A percentile compares a stretch with the other conserved stretches of the same genome.
These are phyloP conservation scores for Eilema caniola DNA, from an alignment of 2,888 invertebrate species.

Conservation along the genomic window DNA sequence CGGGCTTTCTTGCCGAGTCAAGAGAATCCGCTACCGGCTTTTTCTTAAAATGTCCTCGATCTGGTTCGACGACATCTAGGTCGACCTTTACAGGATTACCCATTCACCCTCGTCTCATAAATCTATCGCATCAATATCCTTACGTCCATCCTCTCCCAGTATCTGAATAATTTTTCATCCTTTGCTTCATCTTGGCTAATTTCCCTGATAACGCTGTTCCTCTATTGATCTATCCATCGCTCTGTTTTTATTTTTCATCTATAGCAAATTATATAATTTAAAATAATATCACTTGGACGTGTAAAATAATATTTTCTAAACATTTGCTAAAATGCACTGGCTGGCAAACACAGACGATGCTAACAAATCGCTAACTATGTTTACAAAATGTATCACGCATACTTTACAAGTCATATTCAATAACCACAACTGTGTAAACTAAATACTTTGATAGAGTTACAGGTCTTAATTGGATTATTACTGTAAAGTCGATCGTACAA, in stretches of 20 bases:
- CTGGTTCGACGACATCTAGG: too few species aligned
- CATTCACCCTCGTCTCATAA: too few species aligned
- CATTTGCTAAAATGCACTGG: constrained; percentile 23
- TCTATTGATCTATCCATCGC: not conserved
- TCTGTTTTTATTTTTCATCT: too few species aligned
- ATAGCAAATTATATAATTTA: constrained; percentile 21
- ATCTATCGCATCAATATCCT: not conserved
- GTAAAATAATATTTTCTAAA: constrained; percentile 40
- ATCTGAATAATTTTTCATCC: not conserved
- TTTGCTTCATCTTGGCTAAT: not conserved
- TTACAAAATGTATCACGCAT: constrained; percentile 79
- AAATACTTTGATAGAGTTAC: constrained; percentile 41
- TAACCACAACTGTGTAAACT: constrained; percentile 58
- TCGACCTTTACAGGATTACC: too few species aligned
- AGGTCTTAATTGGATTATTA: constrained; percentile 39
- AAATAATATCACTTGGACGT: constrained; percentile 43
- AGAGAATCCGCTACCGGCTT: too few species aligned
- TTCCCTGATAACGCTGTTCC: not conserved
- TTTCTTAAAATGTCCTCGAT: not conserved
- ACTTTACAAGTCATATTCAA: constrained; percentile 60
- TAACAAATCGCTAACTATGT: constrained; percentile 74
- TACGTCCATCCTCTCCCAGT: not conserved
- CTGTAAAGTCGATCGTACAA: constrained; percentile 8
- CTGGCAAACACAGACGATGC: constrained; percentile 49
- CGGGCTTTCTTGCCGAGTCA: too few species aligned